Conservation (phyloP, 2,888 invertebrate species). For the Amphipoea lucens region DNA sequence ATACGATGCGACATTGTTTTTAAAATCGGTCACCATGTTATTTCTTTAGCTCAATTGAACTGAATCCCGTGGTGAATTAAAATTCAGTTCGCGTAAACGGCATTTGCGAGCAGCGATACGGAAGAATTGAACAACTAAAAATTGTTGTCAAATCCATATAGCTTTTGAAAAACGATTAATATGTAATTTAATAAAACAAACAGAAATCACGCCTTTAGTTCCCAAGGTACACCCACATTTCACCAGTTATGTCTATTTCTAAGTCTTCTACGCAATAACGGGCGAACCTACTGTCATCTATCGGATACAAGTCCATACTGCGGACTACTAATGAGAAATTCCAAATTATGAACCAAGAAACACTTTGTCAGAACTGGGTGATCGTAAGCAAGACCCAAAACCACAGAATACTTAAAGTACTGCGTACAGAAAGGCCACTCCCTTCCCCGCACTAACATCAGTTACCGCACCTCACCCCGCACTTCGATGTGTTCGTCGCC, state of each 20-base stretch:
- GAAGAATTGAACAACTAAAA: constrained; percentile 20
- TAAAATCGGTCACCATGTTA: constrained; percentile 54
- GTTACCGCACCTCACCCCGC: too few species aligned
- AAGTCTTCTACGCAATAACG: not conserved
- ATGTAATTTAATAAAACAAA: not conserved
- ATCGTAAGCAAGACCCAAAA: not conserved
- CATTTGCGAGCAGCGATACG: constrained; percentile 32
- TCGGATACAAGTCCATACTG: not conserved
- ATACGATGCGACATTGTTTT: constrained; percentile 52
- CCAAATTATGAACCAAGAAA: not conserved
- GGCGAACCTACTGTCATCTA: not conserved
- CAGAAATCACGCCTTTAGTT: not conserved
- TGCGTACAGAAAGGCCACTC: too few species aligned
- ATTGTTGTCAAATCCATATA: not conserved
- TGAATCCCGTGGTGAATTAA: constrained; percentile 27
- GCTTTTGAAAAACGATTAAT: not conserved
- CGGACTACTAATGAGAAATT: not conserved
- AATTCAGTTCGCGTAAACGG: constrained; percentile 41
- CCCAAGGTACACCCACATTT: not conserved
- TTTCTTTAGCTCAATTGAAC: constrained; percentile 29
- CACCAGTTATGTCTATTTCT: not conserved
- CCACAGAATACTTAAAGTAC: too few species aligned
- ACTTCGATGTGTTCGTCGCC: too few species aligned
- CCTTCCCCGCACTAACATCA: too few species aligned
- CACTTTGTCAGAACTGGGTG: too few species aligned